Evolutionary conservation across 30 jellyfish, hydroid and myxozoan species (phyloP), one percentile per base, ranked within the genome.

Genomic region (Sanderia malayensis): DNA sequence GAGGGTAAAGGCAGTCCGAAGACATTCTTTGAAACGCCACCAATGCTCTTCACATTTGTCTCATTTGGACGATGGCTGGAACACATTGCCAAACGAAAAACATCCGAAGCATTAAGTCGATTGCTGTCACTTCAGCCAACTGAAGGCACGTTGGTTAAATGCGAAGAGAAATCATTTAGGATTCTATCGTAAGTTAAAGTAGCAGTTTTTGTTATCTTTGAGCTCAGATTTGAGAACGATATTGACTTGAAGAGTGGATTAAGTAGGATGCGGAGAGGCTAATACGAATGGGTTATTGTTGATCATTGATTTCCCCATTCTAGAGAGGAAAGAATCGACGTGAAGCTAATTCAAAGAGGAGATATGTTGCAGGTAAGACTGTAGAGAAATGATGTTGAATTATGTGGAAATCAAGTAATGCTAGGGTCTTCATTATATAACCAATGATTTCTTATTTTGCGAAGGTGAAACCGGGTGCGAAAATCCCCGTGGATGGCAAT

Each of bases 11-110:
- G 29, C 20, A 85, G 98, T 67, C 96, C 98, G 23, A 86, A 74
- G 81, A 84, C 96, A 41, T 92, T 92, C 67, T 92, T 84, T 79
- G 99, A 92, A 45, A 83, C 99, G 15, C 99, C 99, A 34, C 99
- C 96, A 17, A 92, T 92, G 99, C 93, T 92, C 53, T 82, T 85
- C 25, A 84, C 93, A 11, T 85, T 93, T 64, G 86, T 93, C 4
- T 80, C 97, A 13, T 68, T 93, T 62, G 99, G 99, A 33, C 30
- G 96, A 61, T 93, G 95, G 95, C 70, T 93, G 58, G 99, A 93
- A 69, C 49, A 79, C 60, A 61, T 84, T 47, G 98, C 98, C 0
- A 85, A 92, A 77, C 73, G 96, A n/a, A 84, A 85, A 55, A 84
- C 98, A 34, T 79, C 96, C 0, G 98, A 92, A 57, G 98, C 98